Evolutionary conservation across 2,888 invertebrate species (phyloP).

Genomic region (Pyrochroa serraticornis): DNA sequence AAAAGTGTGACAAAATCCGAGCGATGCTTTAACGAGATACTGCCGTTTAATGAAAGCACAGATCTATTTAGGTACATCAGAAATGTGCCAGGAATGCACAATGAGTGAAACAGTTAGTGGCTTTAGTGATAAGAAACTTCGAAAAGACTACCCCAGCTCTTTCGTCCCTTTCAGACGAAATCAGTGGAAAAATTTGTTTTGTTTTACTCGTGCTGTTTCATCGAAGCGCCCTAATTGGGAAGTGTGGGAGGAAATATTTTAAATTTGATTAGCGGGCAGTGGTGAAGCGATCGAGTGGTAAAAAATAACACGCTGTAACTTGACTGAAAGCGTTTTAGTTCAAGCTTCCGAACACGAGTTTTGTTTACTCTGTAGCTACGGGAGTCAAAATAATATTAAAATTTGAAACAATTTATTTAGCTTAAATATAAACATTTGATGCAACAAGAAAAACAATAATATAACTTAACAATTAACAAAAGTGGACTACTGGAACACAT

Average conservation of each 20-base stretch:
- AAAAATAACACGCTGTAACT: neutral
- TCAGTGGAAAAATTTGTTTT: conserved; percentile 20
- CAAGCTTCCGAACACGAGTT: neutral
- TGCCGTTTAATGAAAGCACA: conserved; percentile 31
- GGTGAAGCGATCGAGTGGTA: neutral
- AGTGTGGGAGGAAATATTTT: too few relatives aligned
- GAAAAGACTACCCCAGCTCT: conserved; percentile 28
- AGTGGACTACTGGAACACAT: conserved; percentile 25
- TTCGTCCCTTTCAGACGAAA: conserved; percentile 23
- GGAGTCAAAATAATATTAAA: conserved; percentile 10
- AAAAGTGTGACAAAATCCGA: conserved; percentile 16
- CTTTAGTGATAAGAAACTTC: conserved; percentile 32
- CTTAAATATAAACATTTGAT: conserved; percentile 47
- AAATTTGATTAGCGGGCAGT: neutral
- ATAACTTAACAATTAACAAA: conserved; percentile 17
- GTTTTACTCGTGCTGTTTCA: neutral
- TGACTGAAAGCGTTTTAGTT: neutral
- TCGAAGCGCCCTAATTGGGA: conserved; percentile 2
- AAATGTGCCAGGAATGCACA: conserved; percentile 30
- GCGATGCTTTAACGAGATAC: conserved; percentile 30
- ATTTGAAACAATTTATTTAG: conserved; percentile 45
- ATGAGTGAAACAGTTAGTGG: conserved; percentile 31
- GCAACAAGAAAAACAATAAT: conserved; percentile 41
- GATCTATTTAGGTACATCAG: conserved; percentile 32
- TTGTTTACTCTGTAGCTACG: neutral